Base-by-base conservation (phyloP, 2,888 invertebrate species). In the Branchipolynoe longqiensis region DNA sequence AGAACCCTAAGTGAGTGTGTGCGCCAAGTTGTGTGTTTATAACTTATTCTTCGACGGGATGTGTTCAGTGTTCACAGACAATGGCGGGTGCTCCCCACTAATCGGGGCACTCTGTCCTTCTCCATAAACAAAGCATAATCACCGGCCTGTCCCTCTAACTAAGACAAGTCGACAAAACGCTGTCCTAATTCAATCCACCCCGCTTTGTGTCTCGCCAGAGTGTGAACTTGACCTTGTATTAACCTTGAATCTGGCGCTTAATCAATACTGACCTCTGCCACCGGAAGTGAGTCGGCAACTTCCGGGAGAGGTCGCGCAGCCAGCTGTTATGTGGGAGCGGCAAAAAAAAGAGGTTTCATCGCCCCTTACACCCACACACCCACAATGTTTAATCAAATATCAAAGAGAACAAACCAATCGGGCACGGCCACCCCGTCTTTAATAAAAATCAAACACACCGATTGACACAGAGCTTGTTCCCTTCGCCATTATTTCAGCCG, bases 301-400 rank as follows among this genome's bases (percentile, higher is more conserved):
- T n/a, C 62, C 31, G 12, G 28, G 28, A 14, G 28, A 12, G 14
- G 8, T 48, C 48, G 18, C 18, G 8, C 8, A 18, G 62, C 62
- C 62, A 62, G 62, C 25, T 18, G 62, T 31, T 31, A 31, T 28
- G 31, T 62, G 62, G 62, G 48, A 48, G 48, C 8, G 25, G 25
- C 12, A 62, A 18, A 62, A 62, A 62, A 62, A 18, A 28, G 25
- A 28, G 28, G 4, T 31, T 31, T n/a, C 62, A n/a, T n/a, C n/a
- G n/a, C n/a, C n/a, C n/a, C n/a, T n/a, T n/a, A n/a, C n/a, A n/a
- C n/a, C n/a, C n/a, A n/a, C n/a, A n/a, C n/a, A n/a, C n/a, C n/a
- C n/a, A n/a, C n/a, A n/a, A n/a, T n/a, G n/a, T n/a, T 62, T 62
- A 62, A 62, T 62, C 62, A 62, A 31, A 62, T 62, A 62, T 62